Evolutionary conservation across 2,888 invertebrate species (phyloP).

Genomic region (Cacoxenus indagator): DNA sequence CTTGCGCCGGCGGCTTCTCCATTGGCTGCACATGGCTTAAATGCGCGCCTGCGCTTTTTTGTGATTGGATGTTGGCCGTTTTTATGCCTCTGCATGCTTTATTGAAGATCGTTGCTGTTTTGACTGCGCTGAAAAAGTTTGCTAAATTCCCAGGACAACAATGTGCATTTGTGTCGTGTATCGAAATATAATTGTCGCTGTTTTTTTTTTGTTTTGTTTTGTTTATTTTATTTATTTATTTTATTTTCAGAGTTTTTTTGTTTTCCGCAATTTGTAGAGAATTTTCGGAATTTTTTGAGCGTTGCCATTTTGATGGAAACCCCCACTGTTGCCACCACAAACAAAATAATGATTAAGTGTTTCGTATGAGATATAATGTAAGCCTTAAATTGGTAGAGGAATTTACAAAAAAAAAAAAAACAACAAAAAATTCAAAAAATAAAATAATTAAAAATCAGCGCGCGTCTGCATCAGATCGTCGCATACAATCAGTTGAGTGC

Average conservation of each 20-base stretch:
- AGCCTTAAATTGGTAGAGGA: constrained; percentile 34
- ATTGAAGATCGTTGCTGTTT: constrained; percentile 35
- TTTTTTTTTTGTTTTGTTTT: constrained; percentile 26
- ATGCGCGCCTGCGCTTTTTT: constrained; percentile 51
- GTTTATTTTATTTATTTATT: constrained; percentile 18
- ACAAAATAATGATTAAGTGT: constrained; percentile 52
- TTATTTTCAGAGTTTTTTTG: constrained; percentile 27
- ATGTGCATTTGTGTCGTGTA: constrained; percentile 39
- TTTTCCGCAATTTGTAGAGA: constrained; percentile 60
- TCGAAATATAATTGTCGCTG: constrained; percentile 55
- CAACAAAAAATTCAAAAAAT: constrained; percentile 45
- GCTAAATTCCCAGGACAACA: constrained; percentile 52
- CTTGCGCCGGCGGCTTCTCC: background rate
- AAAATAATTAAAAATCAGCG: constrained; percentile 59
- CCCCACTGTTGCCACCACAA: background rate
- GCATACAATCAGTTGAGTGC: constrained; percentile 44
- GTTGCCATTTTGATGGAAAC: constrained; percentile 49
- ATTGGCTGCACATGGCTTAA: constrained; percentile 27
- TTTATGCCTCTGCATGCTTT: constrained; percentile 24
- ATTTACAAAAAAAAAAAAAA: constrained; percentile 52
- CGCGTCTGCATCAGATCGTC: constrained; percentile 38
- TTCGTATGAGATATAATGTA: constrained; percentile 61
- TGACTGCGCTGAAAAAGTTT: constrained; percentile 34
- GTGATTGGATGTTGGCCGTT: constrained; percentile 38
- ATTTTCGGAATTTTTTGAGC: constrained; percentile 51